Percentiles rank a stretch among this genome's conserved stretches.
Conservation (phyloP, 2,797 vertebrate genomes). For the Eidolon dupreanum region DNA sequence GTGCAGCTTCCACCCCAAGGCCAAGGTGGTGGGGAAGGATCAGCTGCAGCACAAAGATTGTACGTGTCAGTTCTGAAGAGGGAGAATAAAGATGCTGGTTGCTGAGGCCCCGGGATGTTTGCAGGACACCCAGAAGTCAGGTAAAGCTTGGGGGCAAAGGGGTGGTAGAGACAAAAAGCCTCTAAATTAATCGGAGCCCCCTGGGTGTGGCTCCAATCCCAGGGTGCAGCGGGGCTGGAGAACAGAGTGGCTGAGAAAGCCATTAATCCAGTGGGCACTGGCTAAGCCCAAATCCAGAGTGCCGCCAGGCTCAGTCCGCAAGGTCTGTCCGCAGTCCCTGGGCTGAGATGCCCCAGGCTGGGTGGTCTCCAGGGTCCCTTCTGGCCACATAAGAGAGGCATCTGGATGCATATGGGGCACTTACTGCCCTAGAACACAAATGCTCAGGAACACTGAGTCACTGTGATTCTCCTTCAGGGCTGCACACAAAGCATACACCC, state of each 20-base stretch:
- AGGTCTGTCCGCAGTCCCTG: accelerated
- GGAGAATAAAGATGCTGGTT: background rate
- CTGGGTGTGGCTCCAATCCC: background rate
- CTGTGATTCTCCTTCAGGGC: background rate
- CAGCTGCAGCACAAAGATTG: accelerated
- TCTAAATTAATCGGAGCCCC: background rate
- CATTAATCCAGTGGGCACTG: accelerated
- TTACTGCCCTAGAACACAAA: background rate
- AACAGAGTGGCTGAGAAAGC: background rate
- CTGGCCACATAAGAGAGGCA: background rate
- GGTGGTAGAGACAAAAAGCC: background rate
- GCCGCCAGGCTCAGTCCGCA: accelerated
- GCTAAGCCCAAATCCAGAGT: background rate
- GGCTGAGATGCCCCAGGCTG: background rate
- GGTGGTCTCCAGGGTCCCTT: background rate
- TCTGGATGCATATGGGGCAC: accelerated
- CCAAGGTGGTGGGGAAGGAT: background rate
- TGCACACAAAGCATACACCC: accelerated
- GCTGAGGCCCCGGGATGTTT: background rate
- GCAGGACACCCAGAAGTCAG: no score
- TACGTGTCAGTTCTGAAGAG: background rate
- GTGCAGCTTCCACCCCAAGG: background rate
- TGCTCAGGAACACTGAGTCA: accelerated
- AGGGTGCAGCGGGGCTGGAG: accelerated
- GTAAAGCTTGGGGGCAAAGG: background rate